Evolutionary conservation across 1,140 invertebrate genomes (phyloP).

Genomic region (Monomorium pharaonis): DNA sequence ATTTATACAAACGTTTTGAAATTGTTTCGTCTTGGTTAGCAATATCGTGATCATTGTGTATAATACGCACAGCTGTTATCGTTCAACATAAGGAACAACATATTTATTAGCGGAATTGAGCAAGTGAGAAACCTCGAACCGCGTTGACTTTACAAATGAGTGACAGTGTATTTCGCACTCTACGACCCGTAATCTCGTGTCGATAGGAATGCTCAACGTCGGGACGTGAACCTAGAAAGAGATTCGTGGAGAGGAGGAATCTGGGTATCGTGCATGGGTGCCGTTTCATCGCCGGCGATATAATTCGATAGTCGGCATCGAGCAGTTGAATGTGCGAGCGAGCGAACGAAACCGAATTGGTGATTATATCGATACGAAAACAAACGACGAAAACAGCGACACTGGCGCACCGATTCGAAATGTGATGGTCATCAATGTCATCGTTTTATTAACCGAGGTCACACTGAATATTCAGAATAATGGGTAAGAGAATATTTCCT

Average conservation of each 20-base stretch:
- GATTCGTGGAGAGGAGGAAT: conserved; percentile 32
- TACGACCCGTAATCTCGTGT: conserved; percentile 7
- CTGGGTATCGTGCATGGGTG: background rate
- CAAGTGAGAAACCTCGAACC: background rate
- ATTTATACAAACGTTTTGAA: background rate
- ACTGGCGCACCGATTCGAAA: background rate
- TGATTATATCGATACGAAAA: conserved; percentile 42
- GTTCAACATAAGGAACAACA: background rate
- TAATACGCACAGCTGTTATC: background rate
- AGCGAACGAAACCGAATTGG: background rate
- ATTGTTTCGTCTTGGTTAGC: background rate
- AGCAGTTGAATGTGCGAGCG: background rate
- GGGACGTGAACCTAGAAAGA: conserved; percentile 25
- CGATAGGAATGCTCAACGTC: background rate
- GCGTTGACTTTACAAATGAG: conserved; percentile 4
- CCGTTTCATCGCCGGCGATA: conserved; percentile 31
- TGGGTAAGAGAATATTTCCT: conserved; percentile 51
- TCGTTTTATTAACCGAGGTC: background rate
- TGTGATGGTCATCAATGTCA: conserved; percentile 39
- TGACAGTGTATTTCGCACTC: background rate
- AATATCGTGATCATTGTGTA: background rate
- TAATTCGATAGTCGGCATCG: conserved; percentile 62
- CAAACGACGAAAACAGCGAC: conserved; percentile 15
- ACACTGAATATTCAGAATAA: conserved; percentile 9
- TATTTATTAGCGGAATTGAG: conserved; percentile 28